Base-by-base conservation (phyloP, 2,797 vertebrate genomes). In the Sebastes cheni region DNA sequence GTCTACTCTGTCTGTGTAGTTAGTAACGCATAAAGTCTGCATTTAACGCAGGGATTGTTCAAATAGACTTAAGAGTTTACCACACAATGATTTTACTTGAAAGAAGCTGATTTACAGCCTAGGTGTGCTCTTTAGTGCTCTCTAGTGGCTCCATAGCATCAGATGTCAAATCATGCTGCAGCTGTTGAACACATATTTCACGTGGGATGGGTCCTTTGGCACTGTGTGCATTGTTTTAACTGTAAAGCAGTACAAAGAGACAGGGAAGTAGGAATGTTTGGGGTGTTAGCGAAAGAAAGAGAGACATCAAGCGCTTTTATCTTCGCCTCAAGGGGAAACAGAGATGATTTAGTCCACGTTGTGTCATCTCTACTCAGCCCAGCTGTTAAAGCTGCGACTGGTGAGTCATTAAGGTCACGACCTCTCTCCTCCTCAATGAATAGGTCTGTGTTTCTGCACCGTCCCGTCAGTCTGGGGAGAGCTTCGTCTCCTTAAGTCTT, bases 371-470 rank as follows among this genome's bases (percentile, higher is more conserved):
- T 65, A 29, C 75, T 82, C 82, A 72, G 70, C 80, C 75, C 88
- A 90, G 89, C 88, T 91, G 88, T 81, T 79, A 66, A 74, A 85
- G 82, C 82, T 67, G 86, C 67, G 82, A 78, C 85, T 77, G 74
- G 61, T 89, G 90, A 93, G 86, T 92, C 88, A 88, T 83, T 70
- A 52, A 74, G 91, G 87, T 91, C 86, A 69, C 14, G 69, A 88
- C 86, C 91, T 87, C 70, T 56, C 59, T 75, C 77, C 81, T 82
- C 68, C 75, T 89, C 67, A 77, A 76, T 84, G 84, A 92, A 84
- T 80, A 65, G 68, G 67, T 81, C 78, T 82, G 73, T 81, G 80
- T 92, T 79, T 89, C 69, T 84, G 83, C 66, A 18, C 70, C 20
- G 67, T 32, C 30, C n/a, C 5, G 8, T 76, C 50, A n/a, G 67